These are phyloP conservation scores for Ecliptopera silaceata DNA, from an alignment of 2,888 invertebrate species.

Conservation along the genomic window DNA sequence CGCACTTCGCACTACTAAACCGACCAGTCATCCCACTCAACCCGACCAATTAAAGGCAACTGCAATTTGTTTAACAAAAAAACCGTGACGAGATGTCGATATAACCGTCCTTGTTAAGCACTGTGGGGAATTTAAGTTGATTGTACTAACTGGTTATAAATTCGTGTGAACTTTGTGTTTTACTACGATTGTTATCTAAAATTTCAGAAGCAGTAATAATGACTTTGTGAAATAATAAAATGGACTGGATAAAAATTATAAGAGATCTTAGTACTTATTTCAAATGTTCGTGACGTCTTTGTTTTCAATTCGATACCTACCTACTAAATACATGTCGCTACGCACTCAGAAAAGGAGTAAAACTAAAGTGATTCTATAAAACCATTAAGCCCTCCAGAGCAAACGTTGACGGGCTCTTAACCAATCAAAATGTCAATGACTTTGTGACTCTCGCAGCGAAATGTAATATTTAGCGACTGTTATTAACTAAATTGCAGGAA, in stretches of 20 bases:
- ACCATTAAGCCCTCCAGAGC: background rate
- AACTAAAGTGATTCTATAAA: slow-evolving; percentile 2
- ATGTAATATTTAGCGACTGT: slow-evolving; percentile 11
- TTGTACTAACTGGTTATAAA: background rate
- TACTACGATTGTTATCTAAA: slow-evolving; percentile 24
- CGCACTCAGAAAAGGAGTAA: background rate
- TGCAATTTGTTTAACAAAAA: slow-evolving; percentile 69
- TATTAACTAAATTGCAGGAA: slow-evolving; percentile 16
- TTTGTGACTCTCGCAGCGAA: slow-evolving; percentile 7
- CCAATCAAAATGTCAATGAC: slow-evolving; percentile 16
- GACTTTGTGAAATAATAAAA: background rate
- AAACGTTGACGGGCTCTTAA: background rate
- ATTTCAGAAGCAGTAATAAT: slow-evolving; percentile 2
- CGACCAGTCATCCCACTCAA: slow-evolving; percentile 70
- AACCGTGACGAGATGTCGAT: slow-evolving; percentile 68
- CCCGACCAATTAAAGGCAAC: slow-evolving; percentile 73
- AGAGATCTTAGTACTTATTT: too few species aligned
- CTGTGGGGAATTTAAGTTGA: slow-evolving; percentile 30
- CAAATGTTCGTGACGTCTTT: too few species aligned
- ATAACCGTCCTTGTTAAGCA: slow-evolving; percentile 67
- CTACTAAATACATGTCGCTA: background rate
- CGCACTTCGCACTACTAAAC: slow-evolving; percentile 75
- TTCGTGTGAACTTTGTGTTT: slow-evolving; percentile 22
- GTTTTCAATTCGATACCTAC: too few species aligned
- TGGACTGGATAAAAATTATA: background rate